Base-by-base conservation (phyloP, 1,140 invertebrate genomes). In the Drosophila guanche region DNA sequence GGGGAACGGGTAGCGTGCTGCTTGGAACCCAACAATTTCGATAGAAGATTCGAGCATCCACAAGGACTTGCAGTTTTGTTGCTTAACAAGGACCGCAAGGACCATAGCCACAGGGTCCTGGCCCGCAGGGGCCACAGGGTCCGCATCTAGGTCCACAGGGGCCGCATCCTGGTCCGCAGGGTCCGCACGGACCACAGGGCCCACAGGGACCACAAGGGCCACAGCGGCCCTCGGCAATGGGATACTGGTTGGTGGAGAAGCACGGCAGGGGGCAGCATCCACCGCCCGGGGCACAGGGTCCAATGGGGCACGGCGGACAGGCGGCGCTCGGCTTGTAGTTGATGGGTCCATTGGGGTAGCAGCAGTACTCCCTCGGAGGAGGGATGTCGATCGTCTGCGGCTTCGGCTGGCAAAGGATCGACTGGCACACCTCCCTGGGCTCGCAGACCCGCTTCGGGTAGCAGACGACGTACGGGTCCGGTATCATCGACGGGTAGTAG, bases 381-480 rank as follows among this genome's bases (percentile, higher is more conserved):
- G 90, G 90, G 8, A 91, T 81, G 51, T 90, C 89, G 22, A 91
- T 79, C 4, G 88, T 81, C 60, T 91, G 89, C 0, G 90, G 89
- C 60, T 91, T 91, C 12, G 90, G 90, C 33, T 91, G 89, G 51
- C 90, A 91, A 23, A 91, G 23, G 37, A 91, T 85, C 3, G 83
- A 89, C 57, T 91, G 90, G 41, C 90, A 91, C 37, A 91, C 76
- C 72, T 91, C 90, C 1, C 83, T 3, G 0, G 90, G 90, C 25
- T 90, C 89, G 41, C 86, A 90, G 5, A 91, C 79, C 10, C 75
- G 70, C 52, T 90, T 89, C 20, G 90, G 89, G 60, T 89, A 90
- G 63, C 90, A 91, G 20, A 91, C 89, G 41, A 91, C 89, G 57
- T 85, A 91, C 2, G 90, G 90, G 63, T 91, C 90, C 4, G 89